Evolutionary conservation across 1,140 invertebrate genomes (phyloP), one percentile per base, ranked within the genome.

Genomic region (Pachyrhynchus sulphureomaculatus): DNA sequence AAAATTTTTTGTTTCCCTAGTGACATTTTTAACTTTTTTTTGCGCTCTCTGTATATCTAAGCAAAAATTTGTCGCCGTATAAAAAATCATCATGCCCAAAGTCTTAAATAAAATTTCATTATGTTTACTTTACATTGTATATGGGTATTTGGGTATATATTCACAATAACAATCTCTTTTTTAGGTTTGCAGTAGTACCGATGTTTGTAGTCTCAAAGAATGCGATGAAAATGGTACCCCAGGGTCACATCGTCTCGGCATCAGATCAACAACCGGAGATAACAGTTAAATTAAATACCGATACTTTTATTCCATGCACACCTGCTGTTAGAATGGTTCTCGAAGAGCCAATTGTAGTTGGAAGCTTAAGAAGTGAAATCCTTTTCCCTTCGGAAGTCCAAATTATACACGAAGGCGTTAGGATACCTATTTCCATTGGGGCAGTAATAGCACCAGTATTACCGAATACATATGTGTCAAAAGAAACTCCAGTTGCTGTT

Each of bases 311-410:
- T 4, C 59, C 71, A 56, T 71, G 68, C 23, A 72, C 68, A 2
- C 71, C 73, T n/a, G 70, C 67, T 26, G 70, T 75, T 9, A 67
- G 66, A 48, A 69, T 75, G 32, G 62, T 65, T 23, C 45, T 75
- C 18, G 71, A 75, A 17, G 52, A 61, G 26, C 73, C 73, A 1
- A 66, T 75, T 18, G 23, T 66, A 9, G 66, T 69, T 15, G 65
- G 68, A 32, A 65, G 33, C 29, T 51, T 69, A 48, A 69, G 68
- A 60, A 69, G 64, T 1, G 62, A 56, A 21, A 60, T 75, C 18
- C 37, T 75, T 8, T 75, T 75, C 57, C 73, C 73, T 10, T 66
- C 70, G 3, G 65, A 73, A 60, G 66, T 75, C n/a, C 33, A 66
- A 47, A 71, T 75, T 59, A 10, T 66, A 3, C 68, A 71, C 51